Conservation (phyloP, 2,888 invertebrate genomes). For the Pristionchus exspectatus region DNA sequence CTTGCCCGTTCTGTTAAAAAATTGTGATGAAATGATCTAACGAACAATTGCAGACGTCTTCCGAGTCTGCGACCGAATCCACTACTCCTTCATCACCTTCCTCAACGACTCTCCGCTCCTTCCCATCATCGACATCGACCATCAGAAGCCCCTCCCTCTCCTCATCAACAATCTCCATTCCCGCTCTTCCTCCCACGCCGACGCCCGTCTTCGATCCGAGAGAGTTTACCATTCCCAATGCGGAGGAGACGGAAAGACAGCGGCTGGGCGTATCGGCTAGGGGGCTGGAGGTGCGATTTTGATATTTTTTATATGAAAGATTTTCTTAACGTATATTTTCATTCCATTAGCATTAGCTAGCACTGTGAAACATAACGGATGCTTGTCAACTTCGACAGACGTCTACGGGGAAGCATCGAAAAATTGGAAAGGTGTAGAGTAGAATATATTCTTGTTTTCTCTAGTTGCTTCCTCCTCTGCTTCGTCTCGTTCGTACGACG, state of each 20-base stretch:
- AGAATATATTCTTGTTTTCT: neutral
- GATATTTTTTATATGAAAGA: neutral
- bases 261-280: neutral
- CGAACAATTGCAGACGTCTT: neutral
- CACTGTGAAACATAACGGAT: neutral
- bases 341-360: neutral
- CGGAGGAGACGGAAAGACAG: neutral
- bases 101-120: neutral
- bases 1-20: too few species aligned
- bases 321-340: neutral
- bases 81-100: neutral
- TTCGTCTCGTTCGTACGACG: slow-evolving; percentile 26
- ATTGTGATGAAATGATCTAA: too few species aligned
- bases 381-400: neutral
- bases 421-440: neutral
- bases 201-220: neutral
- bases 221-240: slow-evolving; percentile 27
- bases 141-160: neutral
- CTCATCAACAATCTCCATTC: neutral
- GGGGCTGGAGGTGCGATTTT: neutral
- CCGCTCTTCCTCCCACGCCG: slow-evolving; percentile 27
- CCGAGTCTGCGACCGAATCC: neutral
- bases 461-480: slow-evolving; percentile 31
- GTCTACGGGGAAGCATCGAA: neutral
- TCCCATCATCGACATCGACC: neutral